Conservation (phyloP, 2,113 vertebrate genomes). For the Talpa occidentalis region DNA sequence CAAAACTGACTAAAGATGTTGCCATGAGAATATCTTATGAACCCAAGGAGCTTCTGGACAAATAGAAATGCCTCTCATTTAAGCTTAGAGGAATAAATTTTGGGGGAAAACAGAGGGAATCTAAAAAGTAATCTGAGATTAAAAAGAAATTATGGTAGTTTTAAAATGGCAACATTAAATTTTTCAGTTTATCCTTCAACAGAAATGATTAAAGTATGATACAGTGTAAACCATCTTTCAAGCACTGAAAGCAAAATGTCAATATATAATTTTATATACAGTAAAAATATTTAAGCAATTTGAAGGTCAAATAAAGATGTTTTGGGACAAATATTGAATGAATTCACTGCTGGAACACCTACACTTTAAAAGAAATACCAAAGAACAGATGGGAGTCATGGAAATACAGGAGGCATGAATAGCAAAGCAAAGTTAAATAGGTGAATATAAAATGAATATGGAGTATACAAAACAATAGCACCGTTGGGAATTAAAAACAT, state of each 20-base stretch:
- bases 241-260: not conserved
- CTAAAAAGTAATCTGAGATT: not conserved
- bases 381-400: not conserved
- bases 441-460: not conserved
- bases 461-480: not conserved
- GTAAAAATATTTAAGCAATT: not conserved
- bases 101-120: not conserved
- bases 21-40: not conserved
- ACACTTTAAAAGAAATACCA: not conserved
- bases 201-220: not conserved
- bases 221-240: not conserved
- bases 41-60: not conserved
- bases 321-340: not conserved
- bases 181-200: not conserved
- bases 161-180: slow-evolving; percentile 28
- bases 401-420: not conserved
- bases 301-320: not conserved
- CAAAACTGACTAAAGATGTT: not conserved
- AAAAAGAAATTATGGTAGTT: not conserved
- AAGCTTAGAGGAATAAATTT: not conserved
- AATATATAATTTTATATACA: not conserved
- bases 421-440: not conserved
- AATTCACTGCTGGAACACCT: not conserved
- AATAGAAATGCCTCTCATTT: not conserved
- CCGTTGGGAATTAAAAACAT: not conserved